Evolutionary conservation across 2,797 vertebrate genomes (phyloP), one percentile per base, ranked within the genome.

Genomic region (Hapalemur alaotrensis): DNA sequence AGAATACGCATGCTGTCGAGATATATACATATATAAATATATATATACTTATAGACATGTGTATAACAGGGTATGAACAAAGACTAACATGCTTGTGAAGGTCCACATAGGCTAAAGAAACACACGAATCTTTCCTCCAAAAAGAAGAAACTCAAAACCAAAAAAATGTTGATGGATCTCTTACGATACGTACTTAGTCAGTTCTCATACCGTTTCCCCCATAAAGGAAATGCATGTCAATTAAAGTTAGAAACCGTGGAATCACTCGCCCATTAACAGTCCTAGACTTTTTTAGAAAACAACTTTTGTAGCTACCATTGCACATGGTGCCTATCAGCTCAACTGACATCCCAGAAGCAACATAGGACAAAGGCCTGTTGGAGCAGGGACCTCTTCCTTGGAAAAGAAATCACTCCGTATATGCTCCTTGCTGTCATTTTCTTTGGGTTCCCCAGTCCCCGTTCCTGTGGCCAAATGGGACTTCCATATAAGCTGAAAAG

Each of bases 261-360:
- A 38, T 91, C 23, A 41, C 43, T 76, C 18, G 22, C 59, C 48
- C 7, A 7, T 79, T 6, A 11, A 59, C 22, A 32, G 61, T 54
- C 67, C 48, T 81, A 28, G 65, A 96, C n/a, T 61, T 89, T 25
- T 90, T 25, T 14, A 86, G 82, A 79, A 65, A 90, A 67, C 28
- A 35, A 14, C 13, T 4, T 81, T 57, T 50, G 22, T 54, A 89
- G 46, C 50, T 30, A 52, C 41, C 23, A 25, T 5, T 32, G 61
- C 41, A 59, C 57, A 35, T 1, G 65, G 57, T 23, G 4, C 23
- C 17, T 13, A 32, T 25, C 65, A 41, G 63, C n/a, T 89, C 93
- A 32, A 32, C 20, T 8, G 7, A 25, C 2, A 15, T 23, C 41
- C 35, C 8, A 4, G 78, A 73, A 35, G n/a, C 32, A 48, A 46